A percentile compares a stretch with the other conserved stretches of the same genome.
Conservation (phyloP, 2,797 vertebrate genomes). For the Caiman crocodilus region DNA sequence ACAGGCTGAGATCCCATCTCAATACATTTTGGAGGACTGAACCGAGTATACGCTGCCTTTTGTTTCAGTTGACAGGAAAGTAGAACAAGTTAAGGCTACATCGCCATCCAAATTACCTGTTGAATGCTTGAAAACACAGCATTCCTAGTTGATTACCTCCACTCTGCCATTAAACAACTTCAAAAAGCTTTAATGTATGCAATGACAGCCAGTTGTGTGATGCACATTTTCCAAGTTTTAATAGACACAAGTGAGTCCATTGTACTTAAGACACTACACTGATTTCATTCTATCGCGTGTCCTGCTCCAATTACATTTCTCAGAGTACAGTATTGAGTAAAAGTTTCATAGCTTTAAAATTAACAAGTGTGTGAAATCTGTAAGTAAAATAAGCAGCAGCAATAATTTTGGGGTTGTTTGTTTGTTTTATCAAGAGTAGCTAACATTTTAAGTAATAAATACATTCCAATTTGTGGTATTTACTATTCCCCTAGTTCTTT, state of each 20-base stretch:
- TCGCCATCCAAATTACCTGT: neutral
- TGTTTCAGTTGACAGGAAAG: neutral
- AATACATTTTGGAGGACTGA: rapidly evolving
- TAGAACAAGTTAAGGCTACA: neutral
- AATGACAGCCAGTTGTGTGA: conserved; percentile 32
- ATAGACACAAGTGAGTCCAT: conserved; percentile 74
- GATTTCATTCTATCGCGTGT: conserved; percentile 73
- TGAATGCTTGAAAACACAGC: rapidly evolving
- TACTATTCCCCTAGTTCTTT: conserved; percentile 83
- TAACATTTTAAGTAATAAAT: conserved; percentile 90
- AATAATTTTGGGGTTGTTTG: conserved; percentile 69
- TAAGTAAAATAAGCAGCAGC: conserved; percentile 89
- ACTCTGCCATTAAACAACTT: rapidly evolving
- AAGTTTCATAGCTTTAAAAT: conserved; percentile 73
- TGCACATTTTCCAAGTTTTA: conserved; percentile 77
- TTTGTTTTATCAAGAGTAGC: conserved; percentile 77
- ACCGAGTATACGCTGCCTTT: neutral
- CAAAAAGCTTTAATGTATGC: neutral
- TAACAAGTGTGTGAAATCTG: conserved; percentile 71
- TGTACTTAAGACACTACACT: conserved; percentile 75
- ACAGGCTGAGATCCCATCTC: neutral
- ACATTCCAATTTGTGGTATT: conserved; percentile 90
- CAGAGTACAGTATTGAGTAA: conserved; percentile 66
- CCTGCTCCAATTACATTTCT: conserved; percentile 72
- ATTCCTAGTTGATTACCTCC: rapidly evolving